Conservation (phyloP, 2,888 invertebrate genomes). For the Geotrupes spiniger region DNA sequence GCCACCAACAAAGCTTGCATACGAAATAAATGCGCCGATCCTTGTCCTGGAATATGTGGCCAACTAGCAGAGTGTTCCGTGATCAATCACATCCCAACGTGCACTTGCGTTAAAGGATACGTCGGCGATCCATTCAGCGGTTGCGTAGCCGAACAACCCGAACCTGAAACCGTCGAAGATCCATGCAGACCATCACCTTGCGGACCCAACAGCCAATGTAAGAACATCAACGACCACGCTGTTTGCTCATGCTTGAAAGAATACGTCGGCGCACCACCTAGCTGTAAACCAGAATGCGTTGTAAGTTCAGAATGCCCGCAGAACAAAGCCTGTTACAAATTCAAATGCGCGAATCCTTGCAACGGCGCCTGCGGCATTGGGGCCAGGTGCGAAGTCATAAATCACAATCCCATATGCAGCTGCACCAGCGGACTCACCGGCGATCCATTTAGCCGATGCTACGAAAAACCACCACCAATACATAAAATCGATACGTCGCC, state of each 20-base stretch:
- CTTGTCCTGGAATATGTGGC: constrained; percentile 84
- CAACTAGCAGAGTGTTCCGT: constrained; percentile 79
- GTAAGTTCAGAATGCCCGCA: constrained; percentile 72
- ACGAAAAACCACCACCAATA: constrained; percentile 41
- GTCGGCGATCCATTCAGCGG: constrained; percentile 70
- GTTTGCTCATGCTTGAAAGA: constrained; percentile 72
- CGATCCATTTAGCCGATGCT: constrained; percentile 76
- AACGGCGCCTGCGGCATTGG: constrained; percentile 70
- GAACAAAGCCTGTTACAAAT: constrained; percentile 70
- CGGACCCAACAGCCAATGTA: constrained; percentile 72
- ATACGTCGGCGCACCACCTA: constrained; percentile 69
- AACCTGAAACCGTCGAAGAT: constrained; percentile 40
- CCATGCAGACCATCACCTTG: constrained; percentile 74
- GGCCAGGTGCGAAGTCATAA: constrained; percentile 70
- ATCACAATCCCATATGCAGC: constrained; percentile 74
- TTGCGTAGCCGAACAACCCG: constrained; percentile 48
- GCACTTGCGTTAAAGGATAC: constrained; percentile 70
- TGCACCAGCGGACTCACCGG: constrained; percentile 65
- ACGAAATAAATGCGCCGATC: constrained; percentile 79
- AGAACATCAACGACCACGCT: constrained; percentile 63
- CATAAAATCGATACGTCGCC: constrained; percentile 41
- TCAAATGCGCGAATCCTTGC: constrained; percentile 73
- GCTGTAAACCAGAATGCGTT: constrained; percentile 74
- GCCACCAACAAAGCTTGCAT: constrained; percentile 78
- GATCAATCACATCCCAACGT: constrained; percentile 82